Evolutionary conservation across 1,140 invertebrate species (phyloP), one percentile per base, ranked within the genome.

Genomic region (Pseudachorutes palmiensis): DNA sequence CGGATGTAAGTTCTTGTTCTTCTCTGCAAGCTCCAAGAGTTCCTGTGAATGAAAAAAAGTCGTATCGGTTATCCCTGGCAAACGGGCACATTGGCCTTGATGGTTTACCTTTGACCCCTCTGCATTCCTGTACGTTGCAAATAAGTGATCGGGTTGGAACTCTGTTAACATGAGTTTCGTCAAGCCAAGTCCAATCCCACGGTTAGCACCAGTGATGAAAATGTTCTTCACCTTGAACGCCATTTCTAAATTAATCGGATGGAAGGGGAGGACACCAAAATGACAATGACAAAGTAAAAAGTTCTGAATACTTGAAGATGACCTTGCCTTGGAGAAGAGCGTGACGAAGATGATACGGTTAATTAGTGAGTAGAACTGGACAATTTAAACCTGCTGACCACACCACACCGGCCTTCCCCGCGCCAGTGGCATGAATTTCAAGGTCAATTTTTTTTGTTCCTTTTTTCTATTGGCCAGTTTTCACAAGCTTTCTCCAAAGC

Each of bases 141-240:
- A 86, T 22, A 90, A 79, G 75, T 82, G 75, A 75, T 84, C 83
- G 16, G 68, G 68, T 28, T 65, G 29, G 24, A 66, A 66, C n/a
- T 41, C 9, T 16, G 1, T 36, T 5, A 78, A 68, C 33, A 90
- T 73, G 76, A 86, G 82, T 78, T 87, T 89, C 0, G 93, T 85
- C 63, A 94, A 79, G 61, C 90, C 91, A 41, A 94, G 79, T 19
- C 92, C 92, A 48, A 95, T 78, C 1, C 93, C 92, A 45, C 92
- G 83, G 76, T 93, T 94, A 61, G 87, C 88, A 26, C 92, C 92
- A 19, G 92, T 95, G 67, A 94, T 86, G 68, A 95, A 78, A 70
- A 93, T 32, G 45, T 63, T 63, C 24, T 63, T 48, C 5, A 61
- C 59, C 31, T 30, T 61, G 30, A 55, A 14, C 5, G 51, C 51